Conservation (phyloP, 1,140 invertebrate species). For the Drosophila prosaltans region DNA sequence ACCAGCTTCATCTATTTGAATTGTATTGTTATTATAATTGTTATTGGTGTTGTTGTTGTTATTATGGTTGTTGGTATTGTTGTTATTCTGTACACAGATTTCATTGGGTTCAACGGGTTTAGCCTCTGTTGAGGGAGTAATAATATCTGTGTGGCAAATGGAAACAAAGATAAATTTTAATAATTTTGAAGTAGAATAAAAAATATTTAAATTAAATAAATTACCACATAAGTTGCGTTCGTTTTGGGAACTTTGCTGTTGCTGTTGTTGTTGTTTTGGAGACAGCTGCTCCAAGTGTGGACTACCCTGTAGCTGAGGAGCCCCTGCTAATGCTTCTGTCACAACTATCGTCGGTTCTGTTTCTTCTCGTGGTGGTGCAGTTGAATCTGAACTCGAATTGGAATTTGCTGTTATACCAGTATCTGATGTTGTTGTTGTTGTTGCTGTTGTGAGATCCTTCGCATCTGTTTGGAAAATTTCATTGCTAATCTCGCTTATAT, state of each 20-base stretch:
- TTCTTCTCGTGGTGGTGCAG: not conserved
- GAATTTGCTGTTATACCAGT: constrained; percentile 12
- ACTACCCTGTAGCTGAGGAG: not conserved
- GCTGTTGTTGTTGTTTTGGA: constrained; percentile 42
- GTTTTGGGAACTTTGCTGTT: constrained; percentile 72
- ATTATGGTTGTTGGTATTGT: constrained; percentile 44
- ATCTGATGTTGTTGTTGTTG: constrained; percentile 13
- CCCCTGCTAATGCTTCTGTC: not conserved
- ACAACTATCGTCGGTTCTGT: constrained; percentile 19
- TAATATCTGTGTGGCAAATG: constrained; percentile 58
- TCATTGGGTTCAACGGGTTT: constrained; percentile 79
- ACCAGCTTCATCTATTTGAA: constrained; percentile 27
- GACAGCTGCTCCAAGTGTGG: constrained; percentile 36
- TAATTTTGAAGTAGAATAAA: too few species aligned
- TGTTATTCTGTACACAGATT: constrained; percentile 77
- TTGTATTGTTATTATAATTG: constrained; percentile 60
- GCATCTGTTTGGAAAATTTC: constrained; percentile 52
- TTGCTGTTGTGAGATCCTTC: constrained; percentile 10
- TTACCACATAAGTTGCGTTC: constrained; percentile 78
- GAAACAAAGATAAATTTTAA: too few species aligned
- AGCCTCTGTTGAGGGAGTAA: constrained; percentile 80
- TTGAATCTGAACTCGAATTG: constrained; percentile 13
- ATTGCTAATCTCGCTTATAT: constrained; percentile 77
- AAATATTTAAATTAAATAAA: not conserved
- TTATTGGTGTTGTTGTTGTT: constrained; percentile 61